Conservation (phyloP, 2,888 invertebrate genomes). For the Halictus ligatus region DNA sequence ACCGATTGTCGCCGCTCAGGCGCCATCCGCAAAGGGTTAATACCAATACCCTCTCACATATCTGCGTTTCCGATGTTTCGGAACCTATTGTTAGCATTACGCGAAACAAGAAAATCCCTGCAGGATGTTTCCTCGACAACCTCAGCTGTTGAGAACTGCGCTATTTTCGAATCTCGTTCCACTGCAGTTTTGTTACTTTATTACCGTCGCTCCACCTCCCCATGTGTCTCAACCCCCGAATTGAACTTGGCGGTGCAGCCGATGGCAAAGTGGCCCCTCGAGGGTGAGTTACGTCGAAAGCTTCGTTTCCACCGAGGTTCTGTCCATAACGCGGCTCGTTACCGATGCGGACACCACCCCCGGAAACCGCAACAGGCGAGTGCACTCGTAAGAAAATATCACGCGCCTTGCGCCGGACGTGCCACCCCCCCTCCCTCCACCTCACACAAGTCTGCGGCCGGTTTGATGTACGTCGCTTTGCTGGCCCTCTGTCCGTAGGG, state of each 20-base stretch:
- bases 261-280: slow-evolving; percentile 72
- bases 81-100: not conserved
- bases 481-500: not conserved
- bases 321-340: slow-evolving; percentile 62
- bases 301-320: slow-evolving; percentile 61
- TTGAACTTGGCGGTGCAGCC: slow-evolving; percentile 44
- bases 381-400: slow-evolving; percentile 66
- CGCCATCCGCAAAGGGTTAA: too few relatives aligned
- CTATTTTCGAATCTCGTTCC: too few relatives aligned
- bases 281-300: slow-evolving; percentile 75
- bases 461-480: slow-evolving; percentile 34
- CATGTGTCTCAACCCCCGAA: slow-evolving; percentile 19
- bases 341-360: slow-evolving; percentile 50
- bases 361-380: slow-evolving; percentile 60
- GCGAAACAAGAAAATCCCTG: not conserved
- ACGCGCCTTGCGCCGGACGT: slow-evolving; percentile 52
- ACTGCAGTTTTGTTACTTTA: not conserved
- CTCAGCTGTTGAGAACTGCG: not conserved
- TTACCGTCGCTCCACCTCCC: not conserved
- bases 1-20: too few relatives aligned
- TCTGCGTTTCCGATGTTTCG: not conserved
- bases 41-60: not conserved
- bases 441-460: not conserved
- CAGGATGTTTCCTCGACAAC: not conserved
- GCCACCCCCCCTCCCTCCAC: not conserved